A percentile compares a stretch with the other conserved stretches of the same genome.
phyloP scores from a whole-genome alignment of 2,113 vertebrate species.

The Oenanthe melanoleuca region DNA sequence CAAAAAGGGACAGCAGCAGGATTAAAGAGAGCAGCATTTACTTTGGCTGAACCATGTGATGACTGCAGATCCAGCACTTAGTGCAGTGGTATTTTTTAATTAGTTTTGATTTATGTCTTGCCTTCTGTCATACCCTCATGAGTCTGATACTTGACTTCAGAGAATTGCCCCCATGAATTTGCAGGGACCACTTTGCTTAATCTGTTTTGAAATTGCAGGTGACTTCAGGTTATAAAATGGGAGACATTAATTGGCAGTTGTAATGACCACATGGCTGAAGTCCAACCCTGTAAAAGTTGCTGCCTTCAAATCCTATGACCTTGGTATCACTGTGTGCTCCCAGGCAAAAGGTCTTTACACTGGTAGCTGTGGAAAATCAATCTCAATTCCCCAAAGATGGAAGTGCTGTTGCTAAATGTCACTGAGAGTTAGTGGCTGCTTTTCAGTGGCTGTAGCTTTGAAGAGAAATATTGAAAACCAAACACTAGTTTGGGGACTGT shows the following conservation, averaged over 20 bases:
- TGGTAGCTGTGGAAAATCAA: conserved; percentile 58
- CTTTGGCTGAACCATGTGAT: not conserved
- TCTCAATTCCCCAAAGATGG: conserved; percentile 52
- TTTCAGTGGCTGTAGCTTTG: not conserved
- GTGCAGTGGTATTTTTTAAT: not conserved
- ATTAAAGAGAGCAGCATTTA: not conserved
- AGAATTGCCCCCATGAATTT: not conserved
- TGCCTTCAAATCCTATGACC: conserved; percentile 36
- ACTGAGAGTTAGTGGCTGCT: conserved; percentile 10
- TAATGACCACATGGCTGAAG: not conserved
- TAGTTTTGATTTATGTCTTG: not conserved
- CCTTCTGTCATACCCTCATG: not conserved
- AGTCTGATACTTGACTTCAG: not conserved
- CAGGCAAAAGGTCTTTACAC: conserved; percentile 39
- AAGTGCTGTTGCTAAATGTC: conserved; percentile 24
- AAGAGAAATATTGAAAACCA: not conserved
- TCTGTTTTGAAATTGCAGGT: conserved; percentile 14
- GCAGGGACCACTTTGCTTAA: not conserved
- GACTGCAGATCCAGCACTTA: not conserved
- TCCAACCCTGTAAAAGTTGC: conserved; percentile 24
- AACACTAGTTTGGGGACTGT: not conserved
- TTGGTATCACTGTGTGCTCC: conserved; percentile 15
- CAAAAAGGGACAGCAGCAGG: not conserved
- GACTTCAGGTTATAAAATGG: not conserved
- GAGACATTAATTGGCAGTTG: not conserved